These are phyloP conservation scores for Nothobranchius kuhntae DNA, from an alignment of 2,113 vertebrate species.

Conservation along the genomic window DNA sequence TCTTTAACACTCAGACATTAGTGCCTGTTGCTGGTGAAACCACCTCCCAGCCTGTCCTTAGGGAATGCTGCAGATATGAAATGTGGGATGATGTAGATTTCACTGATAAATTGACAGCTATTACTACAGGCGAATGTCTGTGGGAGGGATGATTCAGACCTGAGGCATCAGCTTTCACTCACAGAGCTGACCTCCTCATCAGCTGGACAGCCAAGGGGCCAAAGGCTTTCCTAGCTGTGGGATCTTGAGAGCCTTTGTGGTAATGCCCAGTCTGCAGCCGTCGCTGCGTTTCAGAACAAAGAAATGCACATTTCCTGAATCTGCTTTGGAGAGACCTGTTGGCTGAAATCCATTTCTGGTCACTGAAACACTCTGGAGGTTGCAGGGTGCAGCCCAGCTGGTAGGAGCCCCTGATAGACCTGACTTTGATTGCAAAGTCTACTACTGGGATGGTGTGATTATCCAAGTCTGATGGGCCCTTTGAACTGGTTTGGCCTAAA, in stretches of 20 bases:
- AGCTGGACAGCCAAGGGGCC: not conserved
- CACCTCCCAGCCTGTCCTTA: not conserved
- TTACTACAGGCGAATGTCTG: not conserved
- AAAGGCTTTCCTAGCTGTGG: not conserved
- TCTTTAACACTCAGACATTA: not conserved
- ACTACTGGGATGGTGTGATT: no score
- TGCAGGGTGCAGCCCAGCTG: not conserved
- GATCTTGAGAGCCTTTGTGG: conserved; percentile 6
- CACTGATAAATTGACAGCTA: conserved; percentile 12
- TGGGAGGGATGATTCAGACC: conserved; percentile 28
- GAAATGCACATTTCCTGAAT: not conserved
- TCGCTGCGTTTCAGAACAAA: conserved; percentile 7
- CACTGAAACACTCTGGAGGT: not conserved
- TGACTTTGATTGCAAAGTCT: not conserved
- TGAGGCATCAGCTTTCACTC: conserved; percentile 4
- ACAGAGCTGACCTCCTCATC: not conserved
- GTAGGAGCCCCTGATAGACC: not conserved
- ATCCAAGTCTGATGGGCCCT: no score
- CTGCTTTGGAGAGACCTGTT: not conserved
- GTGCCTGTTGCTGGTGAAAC: not conserved
- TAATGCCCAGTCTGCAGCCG: conserved; percentile 9
- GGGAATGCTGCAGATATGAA: not conserved
- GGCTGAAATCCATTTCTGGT: not conserved
- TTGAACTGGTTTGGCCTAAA: conserved; percentile 10
- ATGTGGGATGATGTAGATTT: not conserved